phyloP scores from a whole-genome alignment of 2,113 vertebrate genomes.

The Anser cygnoides region DNA sequence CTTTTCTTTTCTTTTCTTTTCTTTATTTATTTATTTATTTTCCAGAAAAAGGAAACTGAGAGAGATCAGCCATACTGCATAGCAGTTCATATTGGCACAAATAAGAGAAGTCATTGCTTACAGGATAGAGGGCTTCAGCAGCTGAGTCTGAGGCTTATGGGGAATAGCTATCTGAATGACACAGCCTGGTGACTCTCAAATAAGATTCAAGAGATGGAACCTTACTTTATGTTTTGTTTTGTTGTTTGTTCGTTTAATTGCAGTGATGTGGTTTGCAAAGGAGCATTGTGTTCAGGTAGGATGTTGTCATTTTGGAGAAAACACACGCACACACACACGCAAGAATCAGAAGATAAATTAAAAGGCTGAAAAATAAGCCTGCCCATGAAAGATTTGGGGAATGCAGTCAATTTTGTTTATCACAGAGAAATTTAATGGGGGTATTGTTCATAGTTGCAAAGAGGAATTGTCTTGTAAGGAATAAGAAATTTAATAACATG shows the following conservation, averaged over 20 bases:
- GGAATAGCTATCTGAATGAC: neutral
- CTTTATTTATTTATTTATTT: slow-evolving; percentile 20
- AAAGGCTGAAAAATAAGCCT: neutral
- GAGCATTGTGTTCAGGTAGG: neutral
- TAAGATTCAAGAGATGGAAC: neutral
- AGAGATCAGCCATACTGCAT: neutral
- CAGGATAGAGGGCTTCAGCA: neutral
- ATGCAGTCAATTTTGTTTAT: neutral
- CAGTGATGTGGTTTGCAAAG: neutral
- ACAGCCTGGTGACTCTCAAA: neutral
- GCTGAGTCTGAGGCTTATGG: neutral
- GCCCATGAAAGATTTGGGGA: neutral
- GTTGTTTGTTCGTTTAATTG: neutral
- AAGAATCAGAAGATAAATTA: neutral
- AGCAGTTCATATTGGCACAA: neutral
- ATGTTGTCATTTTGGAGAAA: neutral
- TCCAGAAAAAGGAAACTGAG: neutral
- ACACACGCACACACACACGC: neutral
- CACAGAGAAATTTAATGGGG: neutral
- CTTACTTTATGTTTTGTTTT: neutral
- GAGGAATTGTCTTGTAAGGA: neutral
- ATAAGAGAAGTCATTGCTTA: neutral
- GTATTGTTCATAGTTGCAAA: neutral
- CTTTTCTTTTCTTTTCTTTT: neutral
- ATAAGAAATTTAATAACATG: neutral